phyloP scores from a whole-genome alignment of 2,113 vertebrate genomes.

The Lampris megalopsis region DNA sequence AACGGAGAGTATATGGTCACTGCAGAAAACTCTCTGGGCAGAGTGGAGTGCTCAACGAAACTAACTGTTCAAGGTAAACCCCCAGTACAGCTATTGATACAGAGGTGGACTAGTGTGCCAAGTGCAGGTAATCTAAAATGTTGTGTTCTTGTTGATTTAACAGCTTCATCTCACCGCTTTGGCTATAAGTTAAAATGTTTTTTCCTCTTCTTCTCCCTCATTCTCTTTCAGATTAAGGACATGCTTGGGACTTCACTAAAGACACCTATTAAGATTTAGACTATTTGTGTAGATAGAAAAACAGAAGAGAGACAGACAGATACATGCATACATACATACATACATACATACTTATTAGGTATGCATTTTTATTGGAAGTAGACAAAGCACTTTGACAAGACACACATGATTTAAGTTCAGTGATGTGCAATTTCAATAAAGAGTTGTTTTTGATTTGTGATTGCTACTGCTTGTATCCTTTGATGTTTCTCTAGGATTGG shows the following conservation, averaged over 20 bases:
- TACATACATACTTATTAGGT: too few relatives aligned
- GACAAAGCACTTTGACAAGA: background rate
- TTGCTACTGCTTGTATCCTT: background rate
- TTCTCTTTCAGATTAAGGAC: slow-evolving; percentile 55
- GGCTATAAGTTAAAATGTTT: background rate
- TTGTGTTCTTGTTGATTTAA: too few relatives aligned
- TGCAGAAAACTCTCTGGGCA: slow-evolving; percentile 85
- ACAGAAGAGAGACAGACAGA: background rate
- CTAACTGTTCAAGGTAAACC: slow-evolving; percentile 84
- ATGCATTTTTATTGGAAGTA: background rate
- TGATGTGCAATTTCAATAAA: background rate
- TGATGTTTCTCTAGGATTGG: background rate
- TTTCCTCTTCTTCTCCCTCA: background rate
- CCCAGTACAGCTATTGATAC: background rate
- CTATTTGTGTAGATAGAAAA: slow-evolving; percentile 6
- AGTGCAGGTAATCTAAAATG: background rate
- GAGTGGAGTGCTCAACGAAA: slow-evolving; percentile 80
- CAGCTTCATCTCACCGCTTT: background rate
- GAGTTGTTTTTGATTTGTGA: slow-evolving; percentile 9
- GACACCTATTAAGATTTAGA: background rate
- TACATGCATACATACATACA: background rate
- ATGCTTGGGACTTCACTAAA: background rate
- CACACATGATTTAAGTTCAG: background rate
- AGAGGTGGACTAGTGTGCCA: background rate
- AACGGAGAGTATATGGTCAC: slow-evolving; percentile 84